Percentiles rank a stretch among this genome's conserved stretches.
Evolutionary conservation across 2,888 invertebrate species (phyloP).

Genomic region (Dorcus hopei): DNA sequence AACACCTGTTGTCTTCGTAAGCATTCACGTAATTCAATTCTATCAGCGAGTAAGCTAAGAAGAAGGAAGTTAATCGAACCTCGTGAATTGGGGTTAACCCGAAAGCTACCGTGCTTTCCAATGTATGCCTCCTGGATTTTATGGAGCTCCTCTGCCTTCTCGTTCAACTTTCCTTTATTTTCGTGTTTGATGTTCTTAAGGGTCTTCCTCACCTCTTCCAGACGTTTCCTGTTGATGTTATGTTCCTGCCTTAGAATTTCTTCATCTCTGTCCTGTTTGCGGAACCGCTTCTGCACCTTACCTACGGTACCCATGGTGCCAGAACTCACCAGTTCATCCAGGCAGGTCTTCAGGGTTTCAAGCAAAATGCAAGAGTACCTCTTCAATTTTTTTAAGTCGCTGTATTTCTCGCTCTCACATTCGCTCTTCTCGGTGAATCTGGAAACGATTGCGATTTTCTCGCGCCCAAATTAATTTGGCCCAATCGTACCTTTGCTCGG

Average conservation of each 20-base stretch:
- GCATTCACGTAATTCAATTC: conserved; percentile 3
- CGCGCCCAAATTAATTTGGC: no score
- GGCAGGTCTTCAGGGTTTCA: no score
- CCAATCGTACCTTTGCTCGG: conserved; percentile 3
- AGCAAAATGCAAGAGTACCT: no score
- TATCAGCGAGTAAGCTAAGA: neutral
- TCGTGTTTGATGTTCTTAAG: neutral
- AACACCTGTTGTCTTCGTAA: neutral
- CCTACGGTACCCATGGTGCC: no score
- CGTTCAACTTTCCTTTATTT: conserved; percentile 4
- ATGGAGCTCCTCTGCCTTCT: conserved; percentile 7
- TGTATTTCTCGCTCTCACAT: no score
- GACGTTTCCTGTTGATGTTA: neutral
- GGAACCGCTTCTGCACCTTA: no score
- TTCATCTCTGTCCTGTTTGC: no score
- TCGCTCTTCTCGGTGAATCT: no score
- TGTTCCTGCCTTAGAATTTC: no score
- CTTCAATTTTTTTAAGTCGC: no score
- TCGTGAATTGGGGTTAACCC: neutral
- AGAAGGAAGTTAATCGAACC: neutral
- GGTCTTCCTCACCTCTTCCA: neutral
- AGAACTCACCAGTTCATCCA: no score
- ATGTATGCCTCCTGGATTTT: neutral
- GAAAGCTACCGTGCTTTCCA: neutral
- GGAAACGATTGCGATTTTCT: no score